phyloP scores from a whole-genome alignment of 2,888 invertebrate species.

The Mythimna loreyi region DNA sequence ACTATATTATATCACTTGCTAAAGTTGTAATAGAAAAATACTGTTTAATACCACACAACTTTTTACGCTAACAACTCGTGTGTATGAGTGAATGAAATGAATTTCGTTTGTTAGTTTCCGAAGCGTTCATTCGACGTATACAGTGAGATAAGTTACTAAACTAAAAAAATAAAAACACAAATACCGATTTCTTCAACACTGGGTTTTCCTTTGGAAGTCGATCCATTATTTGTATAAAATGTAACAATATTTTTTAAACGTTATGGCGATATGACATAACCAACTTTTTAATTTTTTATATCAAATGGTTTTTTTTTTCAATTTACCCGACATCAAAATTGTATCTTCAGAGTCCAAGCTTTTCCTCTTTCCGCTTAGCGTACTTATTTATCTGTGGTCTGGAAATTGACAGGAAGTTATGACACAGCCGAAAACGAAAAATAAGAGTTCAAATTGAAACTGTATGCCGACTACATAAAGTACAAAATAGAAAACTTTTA shows the following conservation, averaged over 20 bases:
- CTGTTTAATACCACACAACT: constrained; percentile 63
- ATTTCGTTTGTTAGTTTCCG: constrained; percentile 55
- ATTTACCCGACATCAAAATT: background rate
- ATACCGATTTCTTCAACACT: constrained; percentile 56
- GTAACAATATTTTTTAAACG: constrained; percentile 54
- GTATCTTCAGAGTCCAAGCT: background rate
- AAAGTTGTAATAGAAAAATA: constrained; percentile 59
- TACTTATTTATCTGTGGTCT: constrained; percentile 5
- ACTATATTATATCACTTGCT: constrained; percentile 57
- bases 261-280: constrained; percentile 50
- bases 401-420: background rate
- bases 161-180: constrained; percentile 47
- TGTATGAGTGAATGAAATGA: constrained; percentile 73
- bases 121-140: constrained; percentile 63
- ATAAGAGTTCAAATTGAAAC: background rate
- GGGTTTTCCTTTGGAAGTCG: constrained; percentile 51
- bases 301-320: constrained; percentile 47
- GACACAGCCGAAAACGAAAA: background rate
- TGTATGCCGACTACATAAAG: fast-evolving
- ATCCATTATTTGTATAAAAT: constrained; percentile 57
- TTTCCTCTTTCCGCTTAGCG: background rate
- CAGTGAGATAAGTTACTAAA: constrained; percentile 40
- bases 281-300: constrained; percentile 53
- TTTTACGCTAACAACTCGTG: constrained; percentile 72
- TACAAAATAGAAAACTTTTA: background rate